phyloP scores from a whole-genome alignment of 2,797 vertebrate species.

The Ara ararauna region DNA sequence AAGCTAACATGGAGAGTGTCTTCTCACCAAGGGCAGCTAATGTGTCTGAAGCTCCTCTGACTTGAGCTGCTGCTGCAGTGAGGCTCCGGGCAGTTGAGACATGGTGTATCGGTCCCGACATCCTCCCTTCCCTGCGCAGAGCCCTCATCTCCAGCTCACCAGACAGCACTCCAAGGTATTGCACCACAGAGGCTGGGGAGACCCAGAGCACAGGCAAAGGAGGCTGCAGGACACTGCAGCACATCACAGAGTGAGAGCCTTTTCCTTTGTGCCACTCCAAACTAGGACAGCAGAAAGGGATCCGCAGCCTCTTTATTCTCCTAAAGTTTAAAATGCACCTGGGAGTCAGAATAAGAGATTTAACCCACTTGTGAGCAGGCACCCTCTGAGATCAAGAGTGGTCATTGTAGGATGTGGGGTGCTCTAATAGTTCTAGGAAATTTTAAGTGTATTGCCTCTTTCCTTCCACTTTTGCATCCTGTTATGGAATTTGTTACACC shows the following conservation, averaged over 20 bases:
- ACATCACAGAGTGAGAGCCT: rapidly evolving
- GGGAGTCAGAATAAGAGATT: background rate
- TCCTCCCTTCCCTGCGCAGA: background rate
- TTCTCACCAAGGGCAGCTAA: background rate
- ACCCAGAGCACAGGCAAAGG: rapidly evolving
- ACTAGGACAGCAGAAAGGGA: background rate
- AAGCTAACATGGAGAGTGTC: background rate
- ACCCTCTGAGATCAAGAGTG: background rate
- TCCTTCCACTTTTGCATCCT: background rate
- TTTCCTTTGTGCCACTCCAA: background rate
- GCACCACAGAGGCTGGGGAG: background rate
- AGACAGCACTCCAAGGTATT: rapidly evolving
- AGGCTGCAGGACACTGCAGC: background rate
- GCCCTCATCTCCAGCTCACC: background rate
- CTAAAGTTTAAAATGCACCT: background rate
- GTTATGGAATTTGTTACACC: background rate
- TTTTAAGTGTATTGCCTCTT: background rate
- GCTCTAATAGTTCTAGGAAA: background rate
- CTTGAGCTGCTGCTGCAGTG: rapidly evolving
- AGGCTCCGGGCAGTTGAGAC: background rate
- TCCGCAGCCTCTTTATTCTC: background rate
- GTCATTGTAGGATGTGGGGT: background rate
- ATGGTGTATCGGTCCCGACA: background rate
- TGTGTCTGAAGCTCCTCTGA: background rate
- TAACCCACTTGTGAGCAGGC: background rate